phyloP scores from a whole-genome alignment of 1,140 invertebrate genomes.

The Drosophila nigrodunni region DNA sequence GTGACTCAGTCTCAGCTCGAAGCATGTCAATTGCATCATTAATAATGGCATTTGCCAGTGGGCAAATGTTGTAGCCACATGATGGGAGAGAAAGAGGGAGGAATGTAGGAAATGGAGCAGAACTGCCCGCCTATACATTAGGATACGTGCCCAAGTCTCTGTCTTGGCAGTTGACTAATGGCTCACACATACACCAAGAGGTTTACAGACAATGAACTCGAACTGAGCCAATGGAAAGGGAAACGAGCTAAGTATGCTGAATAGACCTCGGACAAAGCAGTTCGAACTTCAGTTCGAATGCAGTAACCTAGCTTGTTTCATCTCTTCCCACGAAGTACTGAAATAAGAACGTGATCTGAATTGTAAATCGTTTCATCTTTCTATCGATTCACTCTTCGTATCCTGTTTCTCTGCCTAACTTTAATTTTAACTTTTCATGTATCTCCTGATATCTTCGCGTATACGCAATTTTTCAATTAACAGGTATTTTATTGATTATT shows the following conservation, averaged over 20 bases:
- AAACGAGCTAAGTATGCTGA: constrained; percentile 9
- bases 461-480: constrained; percentile 48
- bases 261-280: constrained; percentile 18
- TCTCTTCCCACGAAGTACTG: constrained; percentile 4
- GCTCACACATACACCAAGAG: constrained; percentile 47
- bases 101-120: not conserved
- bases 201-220: constrained; percentile 63
- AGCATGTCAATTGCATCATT: constrained; percentile 75
- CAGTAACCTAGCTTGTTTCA: constrained; percentile 27
- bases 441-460: constrained; percentile 3
- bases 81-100: not conserved
- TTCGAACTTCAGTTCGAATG: constrained; percentile 9
- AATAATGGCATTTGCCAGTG: constrained; percentile 67
- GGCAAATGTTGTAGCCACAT: not conserved
- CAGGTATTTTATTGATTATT: constrained; percentile 30
- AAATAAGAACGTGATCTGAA: constrained; percentile 57
- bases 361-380: constrained; percentile 31
- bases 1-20: constrained; percentile 6
- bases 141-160: constrained; percentile 44
- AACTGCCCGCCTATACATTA: constrained; percentile 49
- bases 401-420: not conserved
- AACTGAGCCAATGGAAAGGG: constrained; percentile 13
- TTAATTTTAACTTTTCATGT: not conserved
- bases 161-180: constrained; percentile 61
- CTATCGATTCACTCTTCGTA: constrained; percentile 1